Evolutionary conservation across 2,113 vertebrate genomes (phyloP), one percentile per base, ranked within the genome.

Genomic region (Paradisaea rubra): DNA sequence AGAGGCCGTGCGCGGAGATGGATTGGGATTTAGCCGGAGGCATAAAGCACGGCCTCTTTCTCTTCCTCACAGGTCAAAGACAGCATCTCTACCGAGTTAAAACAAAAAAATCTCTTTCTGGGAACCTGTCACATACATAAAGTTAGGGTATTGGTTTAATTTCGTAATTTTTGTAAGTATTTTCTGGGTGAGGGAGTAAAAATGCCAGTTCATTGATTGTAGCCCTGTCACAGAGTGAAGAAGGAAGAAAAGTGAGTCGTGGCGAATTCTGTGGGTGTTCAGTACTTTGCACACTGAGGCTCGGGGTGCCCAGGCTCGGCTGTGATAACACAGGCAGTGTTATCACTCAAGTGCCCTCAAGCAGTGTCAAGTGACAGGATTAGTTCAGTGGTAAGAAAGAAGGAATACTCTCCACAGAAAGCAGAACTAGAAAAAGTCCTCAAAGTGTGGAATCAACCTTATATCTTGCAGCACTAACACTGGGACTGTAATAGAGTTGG

Each of bases 61-160:
- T 60, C 68, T 68, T 70, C 45, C 45, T 45, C 14, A 7, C 44
- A 8, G 16, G 18, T 23, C 49, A 31, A 35, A 56, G 28, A 18
- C 13, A 33, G 18, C 5, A 1, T 37, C 52, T 47, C 0, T 24
- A 24, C 12, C 7, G n/a, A 56, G 9, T n/a, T 54, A 15, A 25
- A 60, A 6, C 4, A 10, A 10, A 4, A 37, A 4, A 37, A 15
- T 0, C 6, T 15, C 6, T n/a, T 61, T 56, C 11, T 64, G 19
- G 15, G 23, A 81, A 37, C 11, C 11, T 61, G 25, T 11, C 37
- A 7, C 24, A 3, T 33, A 24, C 31, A 4, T 23, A 19, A 5
- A 49, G 6, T 35, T 18, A 17, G 39, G 2, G 0, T 0, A 9
- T 23, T 4, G 35, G 47, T 61, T 59, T 3, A 15, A 39, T 37